Evolutionary conservation across 2,888 invertebrate species (phyloP), one percentile per base, ranked within the genome.

Genomic region (Exephanes ischioxanthus): DNA sequence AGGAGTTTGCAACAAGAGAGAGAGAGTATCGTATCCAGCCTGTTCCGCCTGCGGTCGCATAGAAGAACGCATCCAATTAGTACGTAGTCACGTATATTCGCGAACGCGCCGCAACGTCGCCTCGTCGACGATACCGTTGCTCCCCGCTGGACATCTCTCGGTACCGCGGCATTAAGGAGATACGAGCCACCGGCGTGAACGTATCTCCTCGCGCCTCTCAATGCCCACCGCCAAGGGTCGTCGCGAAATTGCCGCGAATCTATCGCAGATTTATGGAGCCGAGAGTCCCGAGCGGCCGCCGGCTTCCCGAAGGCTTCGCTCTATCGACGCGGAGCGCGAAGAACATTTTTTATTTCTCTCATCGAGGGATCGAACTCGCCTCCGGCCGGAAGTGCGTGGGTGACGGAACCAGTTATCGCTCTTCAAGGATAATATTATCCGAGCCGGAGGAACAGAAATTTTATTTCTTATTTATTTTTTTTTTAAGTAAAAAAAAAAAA

Each of bases 11-110:
- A 33, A 33, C 16, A 6, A n/a, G 61, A 61, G 33, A 30, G 61
- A 33, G 26, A 26, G 14, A 14, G 26, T 3, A 30, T 61, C 14
- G 61, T 61, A 61, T 16, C 16, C 61, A 33, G 26, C 30, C 5
- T 33, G 14, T 14, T 33, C 4, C 26, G 63, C 63, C 63, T 7
- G 33, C 30, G 51, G 51, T 14, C 61, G 51, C 66, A 11, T 66
- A 48, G 75, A 30, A 19, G 63, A 48, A 76, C 75, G 75, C 80
- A 80, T 87, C 83, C 85, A 87, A 87, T 87, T 87, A 87, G 87
- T 80, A 83, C 78, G 80, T 81, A 78, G 85, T 87, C 87, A 87
- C 87, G 85, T 87, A 83, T 82, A 78, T 84, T 83, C 80, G 87
- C 79, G 80, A 70, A 67, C 76, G 79, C 82, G 78, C 67, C 53